Evolutionary conservation across 1,140 invertebrate species (phyloP).

Genomic region (Solenopsis fugax): DNA sequence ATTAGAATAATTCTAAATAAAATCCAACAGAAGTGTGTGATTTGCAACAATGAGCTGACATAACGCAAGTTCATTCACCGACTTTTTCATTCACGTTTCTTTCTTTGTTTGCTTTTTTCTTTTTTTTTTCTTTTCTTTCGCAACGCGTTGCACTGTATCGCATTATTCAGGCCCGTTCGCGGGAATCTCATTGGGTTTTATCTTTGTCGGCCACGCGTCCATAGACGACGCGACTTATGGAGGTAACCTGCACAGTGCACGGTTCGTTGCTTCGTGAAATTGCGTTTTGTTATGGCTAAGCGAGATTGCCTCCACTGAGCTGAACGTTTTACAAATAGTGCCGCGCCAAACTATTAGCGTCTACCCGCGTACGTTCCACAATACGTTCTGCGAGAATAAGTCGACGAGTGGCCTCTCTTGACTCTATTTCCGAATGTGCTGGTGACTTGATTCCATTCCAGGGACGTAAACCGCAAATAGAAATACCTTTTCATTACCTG

Average conservation of each 20-base stretch:
- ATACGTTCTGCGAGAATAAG: slow-evolving; percentile 12
- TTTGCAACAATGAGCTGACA: not conserved
- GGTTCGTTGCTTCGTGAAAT: slow-evolving; percentile 73
- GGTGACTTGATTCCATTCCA: slow-evolving; percentile 19
- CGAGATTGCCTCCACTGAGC: slow-evolving; percentile 24
- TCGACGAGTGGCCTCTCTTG: not conserved
- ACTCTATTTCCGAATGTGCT: slow-evolving; percentile 16
- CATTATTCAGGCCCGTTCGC: slow-evolving; percentile 48
- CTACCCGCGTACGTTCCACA: slow-evolving; percentile 10
- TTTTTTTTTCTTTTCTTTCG: not conserved
- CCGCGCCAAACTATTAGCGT: slow-evolving; percentile 39
- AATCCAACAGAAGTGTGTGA: not conserved
- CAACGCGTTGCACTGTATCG: not conserved
- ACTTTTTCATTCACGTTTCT: slow-evolving; percentile 47
- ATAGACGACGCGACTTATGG: slow-evolving; percentile 46
- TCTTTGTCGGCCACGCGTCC: slow-evolving; percentile 57
- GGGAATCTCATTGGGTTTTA: slow-evolving; percentile 54
- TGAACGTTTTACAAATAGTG: slow-evolving; percentile 32
- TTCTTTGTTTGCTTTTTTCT: too few relatives aligned
- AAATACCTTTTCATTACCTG: not conserved
- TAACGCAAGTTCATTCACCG: slow-evolving; percentile 43
- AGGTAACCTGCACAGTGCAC: slow-evolving; percentile 51
- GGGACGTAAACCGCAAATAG: slow-evolving; percentile 6
- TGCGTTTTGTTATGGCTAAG: slow-evolving; percentile 57
- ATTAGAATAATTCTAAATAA: not conserved